Evolutionary conservation across 2,888 invertebrate genomes (phyloP).

Genomic region (Spisula solida): DNA sequence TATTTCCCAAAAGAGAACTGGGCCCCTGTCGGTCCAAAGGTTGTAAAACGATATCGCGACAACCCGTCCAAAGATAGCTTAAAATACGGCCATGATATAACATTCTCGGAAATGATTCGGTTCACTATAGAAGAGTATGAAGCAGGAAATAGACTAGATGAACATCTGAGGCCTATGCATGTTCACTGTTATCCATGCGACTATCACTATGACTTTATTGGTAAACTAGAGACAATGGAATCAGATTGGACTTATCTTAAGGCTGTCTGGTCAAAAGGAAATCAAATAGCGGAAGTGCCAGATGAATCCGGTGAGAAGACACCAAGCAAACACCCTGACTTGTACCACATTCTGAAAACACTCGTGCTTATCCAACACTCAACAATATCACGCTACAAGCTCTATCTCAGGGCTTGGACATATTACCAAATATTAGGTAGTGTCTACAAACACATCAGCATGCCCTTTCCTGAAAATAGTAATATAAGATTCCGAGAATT

Average conservation of each 20-base stretch:
- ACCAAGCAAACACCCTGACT: neutral
- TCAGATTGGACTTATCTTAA: constrained; percentile 1
- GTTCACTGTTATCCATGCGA: neutral
- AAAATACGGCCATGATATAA: constrained; percentile 25
- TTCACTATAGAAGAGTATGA: constrained; percentile 7
- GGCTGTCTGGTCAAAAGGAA: neutral
- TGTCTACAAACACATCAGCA: neutral
- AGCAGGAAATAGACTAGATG: neutral
- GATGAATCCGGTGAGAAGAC: too few relatives aligned
- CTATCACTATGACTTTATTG: constrained; percentile 19
- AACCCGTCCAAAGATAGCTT: constrained; percentile 23
- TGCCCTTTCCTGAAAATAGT: constrained; percentile 2
- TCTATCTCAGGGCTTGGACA: constrained; percentile 22
- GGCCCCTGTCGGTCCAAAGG: constrained; percentile 3
- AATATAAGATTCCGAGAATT: neutral
- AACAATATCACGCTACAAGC: neutral
- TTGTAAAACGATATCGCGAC: neutral
- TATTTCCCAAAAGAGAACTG: constrained; percentile 35
- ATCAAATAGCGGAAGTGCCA: neutral
- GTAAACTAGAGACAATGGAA: constrained; percentile 33
- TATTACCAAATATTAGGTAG: neutral
- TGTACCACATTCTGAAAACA: neutral
- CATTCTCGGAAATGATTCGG: constrained; percentile 7
- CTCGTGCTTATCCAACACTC: neutral
- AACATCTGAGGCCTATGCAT: constrained; percentile 14